Evolutionary conservation across 2,797 vertebrate species (phyloP).

Genomic region (Poecilia picta): DNA sequence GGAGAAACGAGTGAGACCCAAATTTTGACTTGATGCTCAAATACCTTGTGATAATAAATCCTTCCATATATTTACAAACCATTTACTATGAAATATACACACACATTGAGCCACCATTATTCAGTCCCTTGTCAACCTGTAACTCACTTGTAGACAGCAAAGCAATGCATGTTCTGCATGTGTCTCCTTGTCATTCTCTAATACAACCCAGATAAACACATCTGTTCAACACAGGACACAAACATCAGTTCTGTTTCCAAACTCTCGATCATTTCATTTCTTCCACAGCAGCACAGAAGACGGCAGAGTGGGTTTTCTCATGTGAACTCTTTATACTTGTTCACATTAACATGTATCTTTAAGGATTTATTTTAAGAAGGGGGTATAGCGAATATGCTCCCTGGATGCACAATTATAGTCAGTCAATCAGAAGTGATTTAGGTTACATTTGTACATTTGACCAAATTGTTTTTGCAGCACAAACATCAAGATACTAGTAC

Average conservation of each 20-base stretch:
- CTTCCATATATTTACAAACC: constrained; percentile 25
- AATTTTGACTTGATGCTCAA: constrained; percentile 25
- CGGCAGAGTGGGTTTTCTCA: too few relatives aligned
- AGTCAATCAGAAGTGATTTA: neutral
- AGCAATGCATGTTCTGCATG: constrained; percentile 1
- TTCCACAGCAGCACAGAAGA: neutral
- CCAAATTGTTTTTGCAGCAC: neutral
- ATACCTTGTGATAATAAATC: constrained; percentile 52
- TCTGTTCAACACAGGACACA: constrained; percentile 12
- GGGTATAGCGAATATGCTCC: neutral
- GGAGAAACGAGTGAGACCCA: constrained; percentile 20
- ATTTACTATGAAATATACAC: constrained; percentile 10
- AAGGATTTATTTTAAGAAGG: neutral
- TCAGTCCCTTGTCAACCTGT: constrained; percentile 39
- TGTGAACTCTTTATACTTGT: neutral
- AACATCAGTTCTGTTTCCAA: neutral
- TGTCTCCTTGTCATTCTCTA: constrained; percentile 39
- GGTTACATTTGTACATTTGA: neutral
- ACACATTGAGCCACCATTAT: constrained; percentile 8
- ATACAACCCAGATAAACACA: constrained; percentile 44
- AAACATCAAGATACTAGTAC: neutral
- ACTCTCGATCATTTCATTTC: neutral
- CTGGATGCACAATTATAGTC: neutral
- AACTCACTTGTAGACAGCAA: constrained; percentile 25
- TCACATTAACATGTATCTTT: neutral